These are phyloP conservation scores for Alces alces DNA, from an alignment of 2,113 vertebrate genomes.

Conservation along the genomic window DNA sequence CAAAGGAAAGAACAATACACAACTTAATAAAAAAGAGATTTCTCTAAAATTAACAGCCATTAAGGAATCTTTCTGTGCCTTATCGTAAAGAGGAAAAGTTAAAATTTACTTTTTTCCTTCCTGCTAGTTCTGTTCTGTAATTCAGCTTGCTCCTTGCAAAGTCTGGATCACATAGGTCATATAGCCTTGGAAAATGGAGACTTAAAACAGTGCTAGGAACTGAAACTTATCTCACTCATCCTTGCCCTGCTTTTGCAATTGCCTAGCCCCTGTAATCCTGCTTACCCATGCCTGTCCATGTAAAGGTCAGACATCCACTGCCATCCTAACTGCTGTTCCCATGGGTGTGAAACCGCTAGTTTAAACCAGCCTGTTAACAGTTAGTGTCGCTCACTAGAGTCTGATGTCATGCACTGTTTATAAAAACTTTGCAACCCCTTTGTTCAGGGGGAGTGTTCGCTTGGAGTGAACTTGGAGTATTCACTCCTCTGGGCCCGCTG, in stretches of 20 bases:
- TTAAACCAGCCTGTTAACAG: not conserved
- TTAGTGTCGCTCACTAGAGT: not conserved
- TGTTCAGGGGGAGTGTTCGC: not conserved
- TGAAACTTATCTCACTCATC: not conserved
- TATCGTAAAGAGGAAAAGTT: not conserved
- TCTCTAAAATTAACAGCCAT: not conserved
- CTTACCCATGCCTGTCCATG: not conserved
- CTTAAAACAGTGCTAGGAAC: not conserved
- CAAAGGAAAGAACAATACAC: not conserved
- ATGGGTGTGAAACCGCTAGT: not conserved
- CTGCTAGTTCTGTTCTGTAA: not conserved
- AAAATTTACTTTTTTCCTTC: not conserved
- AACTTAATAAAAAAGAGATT: not conserved
- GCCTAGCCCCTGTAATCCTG: not conserved
- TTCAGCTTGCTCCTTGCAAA: not conserved
- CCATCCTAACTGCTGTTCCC: not conserved
- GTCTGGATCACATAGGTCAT: not conserved
- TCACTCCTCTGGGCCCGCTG: not conserved
- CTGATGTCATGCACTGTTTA: not conserved
- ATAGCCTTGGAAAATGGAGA: not conserved
- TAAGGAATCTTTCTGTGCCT: not conserved
- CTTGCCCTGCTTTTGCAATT: not conserved
- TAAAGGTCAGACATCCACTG: not conserved
- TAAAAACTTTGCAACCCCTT: not conserved
- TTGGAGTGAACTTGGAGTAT: not conserved